Percentiles rank a stretch among this genome's conserved stretches.
These are phyloP conservation scores for Pseudotriccus pelzelni DNA, from an alignment of 2,797 vertebrate genomes.

Conservation along the genomic window DNA sequence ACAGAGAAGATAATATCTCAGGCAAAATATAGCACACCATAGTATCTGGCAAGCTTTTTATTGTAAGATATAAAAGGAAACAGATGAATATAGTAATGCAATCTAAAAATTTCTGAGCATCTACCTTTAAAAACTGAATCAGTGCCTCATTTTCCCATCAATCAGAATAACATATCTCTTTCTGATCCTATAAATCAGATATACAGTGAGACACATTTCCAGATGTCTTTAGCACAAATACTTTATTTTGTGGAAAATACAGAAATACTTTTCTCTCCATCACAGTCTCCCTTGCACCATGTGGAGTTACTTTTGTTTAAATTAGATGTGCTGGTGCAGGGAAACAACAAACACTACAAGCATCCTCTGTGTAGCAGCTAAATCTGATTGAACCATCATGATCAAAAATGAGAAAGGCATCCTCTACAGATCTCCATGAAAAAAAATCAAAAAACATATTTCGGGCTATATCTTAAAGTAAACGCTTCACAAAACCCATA, in stretches of 20 bases:
- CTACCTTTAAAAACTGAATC: slow-evolving; percentile 31
- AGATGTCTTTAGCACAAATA: neutral
- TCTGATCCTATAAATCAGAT: slow-evolving; percentile 27
- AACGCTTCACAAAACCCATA: neutral
- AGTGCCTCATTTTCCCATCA: neutral
- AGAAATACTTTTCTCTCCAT: neutral
- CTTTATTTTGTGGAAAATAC: neutral
- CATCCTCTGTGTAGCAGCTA: neutral
- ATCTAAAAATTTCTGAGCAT: slow-evolving; percentile 50
- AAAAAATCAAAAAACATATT: neutral
- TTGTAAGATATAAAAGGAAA: slow-evolving; percentile 43
- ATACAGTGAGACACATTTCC: neutral
- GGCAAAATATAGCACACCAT: neutral
- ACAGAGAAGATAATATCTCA: slow-evolving; percentile 33
- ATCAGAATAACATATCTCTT: slow-evolving; percentile 6
- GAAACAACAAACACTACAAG: neutral
- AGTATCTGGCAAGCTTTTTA: slow-evolving; percentile 15
- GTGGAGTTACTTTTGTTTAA: neutral
- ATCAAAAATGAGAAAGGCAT: neutral
- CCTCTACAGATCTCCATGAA: neutral
- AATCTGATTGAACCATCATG: neutral
- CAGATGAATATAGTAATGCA: slow-evolving; percentile 37
- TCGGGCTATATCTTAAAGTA: neutral
- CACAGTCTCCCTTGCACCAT: neutral
- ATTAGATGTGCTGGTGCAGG: neutral